Evolutionary conservation across 2,797 vertebrate species (phyloP), one percentile per base, ranked within the genome.

Genomic region (Rallus crepitans): DNA sequence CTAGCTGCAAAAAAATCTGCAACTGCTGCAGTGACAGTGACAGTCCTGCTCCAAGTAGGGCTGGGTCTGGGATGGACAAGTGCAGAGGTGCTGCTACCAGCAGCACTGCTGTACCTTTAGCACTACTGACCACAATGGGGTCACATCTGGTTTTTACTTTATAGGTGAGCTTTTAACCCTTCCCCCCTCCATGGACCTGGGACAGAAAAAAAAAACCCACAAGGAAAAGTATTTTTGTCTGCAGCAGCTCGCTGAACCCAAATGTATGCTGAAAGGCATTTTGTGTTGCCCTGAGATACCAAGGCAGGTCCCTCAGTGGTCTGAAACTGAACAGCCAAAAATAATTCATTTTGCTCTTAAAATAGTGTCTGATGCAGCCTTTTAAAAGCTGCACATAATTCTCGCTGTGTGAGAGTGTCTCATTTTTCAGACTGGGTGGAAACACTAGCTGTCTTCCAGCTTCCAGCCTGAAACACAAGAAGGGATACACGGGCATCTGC

Each of bases 381-480:
- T 92, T 87, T 76, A 93, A 85, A 88, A 78, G 78, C 81, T 61
- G 83, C 73, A 68, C 31, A 42, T 89, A 86, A 89, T 52, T 86
- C 77, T 83, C 20, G 12, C 65, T 75, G 30, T 76, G 70, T 52
- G 19, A 85, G 42, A 73, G 27, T n/a, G 59, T 93, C 86, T 95
- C 86, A 55, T 47, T 92, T 93, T 94, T 91, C 91, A 93, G 93
- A 69, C 91, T 83, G 69, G 82, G 48, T 89, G 66, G 91, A 94
- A 96, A 97, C 69, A 83, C 31, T 91, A 94, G 60, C 84, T 56
- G 56, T 61, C 85, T 91, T 93, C 72, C 75, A 90, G 59, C 40
- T 90, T 84, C 50, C 82, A 95, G 76, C 33, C 65, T 94, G 91
- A 97, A 95, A 96, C 40, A 91, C 72, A 94, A 95, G 93, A 91